Base-by-base conservation (phyloP, 2,888 invertebrate genomes). In the Thecophora atra region DNA sequence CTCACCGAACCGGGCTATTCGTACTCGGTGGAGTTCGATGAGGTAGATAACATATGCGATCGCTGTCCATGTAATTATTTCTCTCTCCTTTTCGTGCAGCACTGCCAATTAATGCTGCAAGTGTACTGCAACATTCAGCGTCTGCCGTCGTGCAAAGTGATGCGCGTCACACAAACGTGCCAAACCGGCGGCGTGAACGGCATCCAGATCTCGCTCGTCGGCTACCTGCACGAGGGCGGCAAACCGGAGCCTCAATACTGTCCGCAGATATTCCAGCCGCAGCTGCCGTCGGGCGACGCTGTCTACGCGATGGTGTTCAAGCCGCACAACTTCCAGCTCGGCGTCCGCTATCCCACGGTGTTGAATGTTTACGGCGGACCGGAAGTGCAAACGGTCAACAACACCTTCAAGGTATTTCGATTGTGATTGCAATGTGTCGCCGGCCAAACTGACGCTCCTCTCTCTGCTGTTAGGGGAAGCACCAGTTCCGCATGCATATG, bases 301-400 rank as follows among this genome's bases (percentile, higher is more conserved):
- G 87, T 95, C 72, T 92, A 94, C 80, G 96, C 97, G 62, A 94
- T 98, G 91, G 92, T 97, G 76, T 97, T 97, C 88, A 93, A 94
- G 81, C 95, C 95, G 2, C 91, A 92, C 81, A 90, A 91, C 83
- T 91, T 90, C 79, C 88, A 90, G 78, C 72, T 86, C 71, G 87
- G 87, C 24, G 82, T 86, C n/a, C 86, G 86, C 73, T 96, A 97
- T 88, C 98, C 99, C 0, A 97, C 97, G 19, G 93, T 99, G 74
- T 89, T 99, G 66, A 97, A 97, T 87, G 96, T 99, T 70, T 99
- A 99, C 85, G 99, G 98, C 3, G 99, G 99, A 0, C 99, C 99
- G 0, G 98, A 98, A 86, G 97, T 99, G 64, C 99, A 99, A 88
- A 91, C 98, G 52, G 99, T 99, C 74, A 95, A 95, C 70, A 99